These are phyloP conservation scores for Lasioglossum pauxillum DNA, from an alignment of 2,888 invertebrate genomes.

Conservation along the genomic window DNA sequence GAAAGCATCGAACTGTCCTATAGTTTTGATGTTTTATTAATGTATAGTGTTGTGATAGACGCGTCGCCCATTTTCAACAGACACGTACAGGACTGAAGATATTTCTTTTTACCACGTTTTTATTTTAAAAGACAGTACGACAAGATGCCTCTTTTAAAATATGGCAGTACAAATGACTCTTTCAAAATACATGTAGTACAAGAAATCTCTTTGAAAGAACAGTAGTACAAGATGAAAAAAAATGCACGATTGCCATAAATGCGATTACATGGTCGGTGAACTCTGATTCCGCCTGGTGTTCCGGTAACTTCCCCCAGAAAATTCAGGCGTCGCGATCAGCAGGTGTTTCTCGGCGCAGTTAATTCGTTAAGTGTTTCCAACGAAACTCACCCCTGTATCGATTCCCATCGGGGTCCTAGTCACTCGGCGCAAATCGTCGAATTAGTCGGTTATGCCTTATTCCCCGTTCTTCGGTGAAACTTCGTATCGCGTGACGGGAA, in stretches of 20 bases:
- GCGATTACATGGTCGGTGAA: neutral
- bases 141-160: neutral
- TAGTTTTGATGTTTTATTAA: neutral
- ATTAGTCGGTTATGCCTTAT: constrained; percentile 69
- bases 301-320: neutral
- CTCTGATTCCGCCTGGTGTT: neutral
- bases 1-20: no score
- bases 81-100: no score
- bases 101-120: no score
- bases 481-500: constrained; percentile 79
- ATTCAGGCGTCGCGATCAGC: constrained; percentile 38
- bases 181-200: neutral
- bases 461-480: constrained; percentile 54
- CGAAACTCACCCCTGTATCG: constrained; percentile 64
- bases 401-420: constrained; percentile 61
- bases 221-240: neutral
- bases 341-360: constrained; percentile 52
- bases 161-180: neutral
- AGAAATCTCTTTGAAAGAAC: neutral
- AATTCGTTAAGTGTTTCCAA: constrained; percentile 68
- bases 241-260: neutral
- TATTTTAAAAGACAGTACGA: no score
- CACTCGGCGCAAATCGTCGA: constrained; percentile 67
- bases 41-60: neutral
- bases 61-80: neutral